Evolutionary conservation across 2,888 invertebrate species (phyloP).

Genomic region (Nesidiocoris tenuis): DNA sequence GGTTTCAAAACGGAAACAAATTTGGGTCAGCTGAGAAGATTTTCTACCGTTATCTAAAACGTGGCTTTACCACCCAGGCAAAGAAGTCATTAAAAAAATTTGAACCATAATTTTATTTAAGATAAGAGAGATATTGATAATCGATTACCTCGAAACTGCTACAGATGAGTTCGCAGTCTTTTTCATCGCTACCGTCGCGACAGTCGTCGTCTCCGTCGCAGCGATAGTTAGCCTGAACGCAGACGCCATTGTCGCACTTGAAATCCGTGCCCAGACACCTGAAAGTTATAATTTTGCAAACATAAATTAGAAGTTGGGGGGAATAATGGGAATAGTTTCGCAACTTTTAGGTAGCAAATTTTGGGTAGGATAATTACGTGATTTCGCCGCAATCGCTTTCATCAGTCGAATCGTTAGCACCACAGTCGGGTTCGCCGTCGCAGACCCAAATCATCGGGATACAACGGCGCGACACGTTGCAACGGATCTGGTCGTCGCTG

Average conservation of each 20-base stretch:
- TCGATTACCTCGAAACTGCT: constrained; percentile 19
- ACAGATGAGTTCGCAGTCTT: constrained; percentile 50
- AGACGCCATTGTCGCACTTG: constrained; percentile 66
- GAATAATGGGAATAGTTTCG: too few relatives aligned
- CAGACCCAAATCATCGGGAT: constrained; percentile 74
- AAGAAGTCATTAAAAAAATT: too few relatives aligned
- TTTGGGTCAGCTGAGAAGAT: too few relatives aligned
- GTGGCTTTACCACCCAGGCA: neutral
- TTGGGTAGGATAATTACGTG: constrained; percentile 5
- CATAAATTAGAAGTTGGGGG: too few relatives aligned
- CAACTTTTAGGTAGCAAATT: too few relatives aligned
- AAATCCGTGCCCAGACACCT: constrained; percentile 56
- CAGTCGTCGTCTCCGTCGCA: constrained; percentile 63
- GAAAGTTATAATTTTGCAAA: neutral
- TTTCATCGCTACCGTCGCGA: constrained; percentile 71
- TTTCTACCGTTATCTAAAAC: too few relatives aligned
- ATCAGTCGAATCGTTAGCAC: constrained; percentile 72
- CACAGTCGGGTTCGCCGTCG: constrained; percentile 74
- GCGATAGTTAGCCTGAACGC: constrained; percentile 66
- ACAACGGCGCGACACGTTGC: constrained; percentile 57
- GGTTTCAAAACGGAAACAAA: too few relatives aligned
- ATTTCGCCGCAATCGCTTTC: constrained; percentile 56
- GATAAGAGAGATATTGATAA: too few relatives aligned
- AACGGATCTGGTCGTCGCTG: constrained; percentile 47
- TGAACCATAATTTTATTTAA: too few relatives aligned